phyloP scores from a whole-genome alignment of 2,113 vertebrate species.

The Brachionichthys hirsutus region DNA sequence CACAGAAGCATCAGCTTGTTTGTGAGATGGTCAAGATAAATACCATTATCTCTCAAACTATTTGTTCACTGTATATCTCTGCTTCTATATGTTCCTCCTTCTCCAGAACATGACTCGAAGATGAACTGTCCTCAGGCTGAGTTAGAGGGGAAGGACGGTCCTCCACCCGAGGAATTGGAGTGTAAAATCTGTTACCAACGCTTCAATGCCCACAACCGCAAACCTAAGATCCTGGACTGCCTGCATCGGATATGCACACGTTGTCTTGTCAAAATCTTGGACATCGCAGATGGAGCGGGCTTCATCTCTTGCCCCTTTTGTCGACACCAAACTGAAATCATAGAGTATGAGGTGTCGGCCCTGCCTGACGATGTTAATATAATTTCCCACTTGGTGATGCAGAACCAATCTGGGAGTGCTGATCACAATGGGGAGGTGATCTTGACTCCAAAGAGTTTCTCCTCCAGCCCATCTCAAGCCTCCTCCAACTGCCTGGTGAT shows the following conservation, averaged over 20 bases:
- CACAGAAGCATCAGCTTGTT: conserved; percentile 17
- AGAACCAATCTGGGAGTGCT: conserved; percentile 75
- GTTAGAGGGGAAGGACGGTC: conserved; percentile 60
- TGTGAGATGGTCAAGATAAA: neutral
- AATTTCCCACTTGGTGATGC: conserved; percentile 70
- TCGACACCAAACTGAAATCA: conserved; percentile 75
- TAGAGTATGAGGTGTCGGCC: conserved; percentile 75
- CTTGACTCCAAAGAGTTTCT: conserved; percentile 77
- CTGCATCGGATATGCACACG: conserved; percentile 80
- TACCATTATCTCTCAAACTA: neutral
- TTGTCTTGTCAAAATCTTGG: conserved; percentile 79
- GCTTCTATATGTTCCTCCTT: conserved; percentile 24
- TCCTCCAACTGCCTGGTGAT: conserved; percentile 83
- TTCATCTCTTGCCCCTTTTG: conserved; percentile 81
- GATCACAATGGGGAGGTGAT: conserved; percentile 75
- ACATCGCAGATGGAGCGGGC: conserved; percentile 56
- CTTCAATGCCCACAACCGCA: conserved; percentile 74
- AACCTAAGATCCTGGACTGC: conserved; percentile 80
- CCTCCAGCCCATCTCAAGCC: conserved; percentile 71
- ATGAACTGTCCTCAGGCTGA: conserved; percentile 72
- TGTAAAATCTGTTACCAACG: conserved; percentile 84
- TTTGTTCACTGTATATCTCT: conserved; percentile 13
- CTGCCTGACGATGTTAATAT: conserved; percentile 79
- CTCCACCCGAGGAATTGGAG: conserved; percentile 75
- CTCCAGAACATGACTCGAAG: conserved; percentile 71